These are phyloP conservation scores for Amblyraja radiata DNA, from an alignment of 2,797 vertebrate species.

Conservation along the genomic window DNA sequence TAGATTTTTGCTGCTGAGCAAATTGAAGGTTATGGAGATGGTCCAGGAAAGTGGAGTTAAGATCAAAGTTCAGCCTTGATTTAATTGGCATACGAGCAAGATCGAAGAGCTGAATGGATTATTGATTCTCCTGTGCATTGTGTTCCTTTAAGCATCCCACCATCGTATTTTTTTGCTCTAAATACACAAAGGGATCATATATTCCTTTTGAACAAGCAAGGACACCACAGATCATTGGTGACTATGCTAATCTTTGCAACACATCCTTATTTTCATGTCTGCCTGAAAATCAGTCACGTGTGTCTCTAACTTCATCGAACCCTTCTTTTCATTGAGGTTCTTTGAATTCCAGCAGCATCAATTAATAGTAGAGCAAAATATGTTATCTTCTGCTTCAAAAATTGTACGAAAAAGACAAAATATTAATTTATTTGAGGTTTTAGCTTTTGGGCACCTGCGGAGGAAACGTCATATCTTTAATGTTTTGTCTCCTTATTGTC, in stretches of 20 bases:
- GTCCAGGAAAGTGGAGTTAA: too few relatives aligned
- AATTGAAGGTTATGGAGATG: too few relatives aligned
- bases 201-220: not conserved
- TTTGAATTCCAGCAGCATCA: not conserved
- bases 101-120: too few relatives aligned
- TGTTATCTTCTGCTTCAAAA: constrained; percentile 13
- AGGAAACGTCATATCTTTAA: not conserved
- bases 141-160: not conserved
- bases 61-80: too few relatives aligned
- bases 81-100: too few relatives aligned
- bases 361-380: not conserved
- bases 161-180: not conserved
- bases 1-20: too few relatives aligned
- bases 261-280: not conserved
- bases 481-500: not conserved
- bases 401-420: not conserved
- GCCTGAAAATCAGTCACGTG: not conserved
- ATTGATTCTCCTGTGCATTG: too few relatives aligned
- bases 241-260: not conserved
- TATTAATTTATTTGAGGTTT: not conserved
- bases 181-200: not conserved
- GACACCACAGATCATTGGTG: not conserved
- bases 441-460: not conserved
- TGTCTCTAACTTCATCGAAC: not conserved
- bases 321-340: not conserved